Base-by-base conservation (phyloP, 2,113 vertebrate genomes). In the Cavia porcellus region DNA sequence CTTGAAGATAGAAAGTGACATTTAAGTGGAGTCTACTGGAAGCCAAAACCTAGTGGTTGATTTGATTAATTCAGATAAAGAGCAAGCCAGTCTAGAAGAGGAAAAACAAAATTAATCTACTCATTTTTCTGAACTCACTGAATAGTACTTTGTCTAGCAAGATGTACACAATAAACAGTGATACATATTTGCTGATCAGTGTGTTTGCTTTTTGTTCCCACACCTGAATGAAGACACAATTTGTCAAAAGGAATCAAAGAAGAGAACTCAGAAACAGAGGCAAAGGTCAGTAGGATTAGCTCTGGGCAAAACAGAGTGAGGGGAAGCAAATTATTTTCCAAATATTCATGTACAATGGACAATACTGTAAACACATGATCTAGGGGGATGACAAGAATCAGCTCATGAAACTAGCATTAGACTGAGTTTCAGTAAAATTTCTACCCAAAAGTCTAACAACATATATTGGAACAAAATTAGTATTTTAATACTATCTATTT, bases 51-150 rank as follows among this genome's bases (percentile, higher is more conserved):
- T 93, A 88, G 86, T 84, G 81, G 62, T 62, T 96, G 84, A 92
- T 96, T 96, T 95, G 95, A 87, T 97, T 97, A 96, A 92, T 90
- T 95, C 84, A 94, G 86, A 95, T 90, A 93, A 94, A 95, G 75
- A 95, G 30, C 68, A 52, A 95, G 81, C 91, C 80, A 59, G 50
- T 96, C 95, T 90, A 72, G 61, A 93, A 89, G 24, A 90, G 12
- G 10, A 22, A 45, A 82, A 90, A 50, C 32, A 85, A 89, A 91
- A 88, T 87, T 10, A 87, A 96, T 85, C 52, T 88, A 22, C 75
- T 96, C 90, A 89, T 92, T 98, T 94, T 74, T 17, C 55, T 92
- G 52, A 97, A n/a, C 80, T 96, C 89, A 87, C 45, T 42, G 38
- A 85, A 52, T 86, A 82, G 84, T 7, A 75, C 25, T 50, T 94